Evolutionary conservation across 2,888 invertebrate species (phyloP), one percentile per base, ranked within the genome.

Genomic region (Emmelina monodactyla): DNA sequence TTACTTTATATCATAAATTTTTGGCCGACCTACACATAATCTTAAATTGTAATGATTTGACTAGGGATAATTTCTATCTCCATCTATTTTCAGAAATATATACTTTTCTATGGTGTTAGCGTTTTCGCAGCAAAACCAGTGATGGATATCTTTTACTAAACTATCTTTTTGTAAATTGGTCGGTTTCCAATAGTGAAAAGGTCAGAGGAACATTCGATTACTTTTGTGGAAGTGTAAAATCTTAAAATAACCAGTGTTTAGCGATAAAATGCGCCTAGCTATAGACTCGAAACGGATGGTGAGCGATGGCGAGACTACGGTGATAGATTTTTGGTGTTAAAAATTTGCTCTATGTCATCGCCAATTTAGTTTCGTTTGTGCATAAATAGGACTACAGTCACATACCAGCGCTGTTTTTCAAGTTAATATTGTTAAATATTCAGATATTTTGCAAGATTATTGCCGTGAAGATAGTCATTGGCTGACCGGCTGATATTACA

Each of bases 1-100:
- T 6, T 19, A 6, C 5, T 19, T 19, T 19, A 19, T 6, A 19
- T 19, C 5, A 19, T 6, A 19, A 9, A 6, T 19, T 19, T 6
- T 19, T 73, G 71, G 52, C 48, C 50, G 59, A 58, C 70, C 71
- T 6, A 19, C 19, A 19, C n/a, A n/a, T n/a, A n/a, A n/a, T n/a
- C n/a, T n/a, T n/a, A n/a, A n/a, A n/a, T n/a, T n/a, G n/a, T n/a
- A n/a, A n/a, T n/a, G n/a, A n/a, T n/a, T n/a, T 9, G 25, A 11
- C 25, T 9, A 25, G 25, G 73, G 73, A 76, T 75, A 75, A 73
- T 70, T 82, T 82, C 82, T 81, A 82, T 83, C 83, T 83, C 84
- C 84, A 83, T 84, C 84, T 84, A 84, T 85, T 84, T 85, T 85
- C 85, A 85, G 85, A 85, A 80, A 75, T 82, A 85, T 84, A 85